Evolutionary conservation across 2,113 vertebrate genomes (phyloP), one percentile per base, ranked within the genome.

Genomic region (Apaloderma vittatum): DNA sequence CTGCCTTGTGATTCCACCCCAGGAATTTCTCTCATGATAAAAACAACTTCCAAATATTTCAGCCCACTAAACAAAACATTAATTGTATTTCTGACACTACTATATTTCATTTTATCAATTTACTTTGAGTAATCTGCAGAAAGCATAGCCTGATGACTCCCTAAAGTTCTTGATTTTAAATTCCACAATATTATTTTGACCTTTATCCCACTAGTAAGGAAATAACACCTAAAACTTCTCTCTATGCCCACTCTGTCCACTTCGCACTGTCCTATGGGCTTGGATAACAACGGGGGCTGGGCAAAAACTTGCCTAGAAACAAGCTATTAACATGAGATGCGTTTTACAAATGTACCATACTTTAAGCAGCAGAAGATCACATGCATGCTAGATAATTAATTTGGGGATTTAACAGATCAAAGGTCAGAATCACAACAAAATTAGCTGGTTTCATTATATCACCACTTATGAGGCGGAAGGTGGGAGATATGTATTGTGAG

Each of bases 381-480:
- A 1, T 74, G 92, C 55, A n/a, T 46, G 19, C 20, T 62, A 62
- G 52, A 88, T 84, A 96, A 93, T 84, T 95, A 80, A 93, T 89
- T 90, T 89, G 52, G 54, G 71, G 84, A 87, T 85, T 87, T 93
- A 75, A 76, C 43, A 85, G 93, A 89, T 91, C 78, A 94, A 93
- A 96, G 95, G 92, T 96, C 80, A 95, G 89, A 80, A 90, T 86
- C 58, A 96, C 94, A 97, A 94, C 72, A 88, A 92, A 95, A 97
- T 94, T 92, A 86, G 34, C 65, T 80, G 29, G 37, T 84, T 94
- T 92, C 92, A 77, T 90, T 85, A 45, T 59, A 75, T 74, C 26
- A 58, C 61, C 58, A 74, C 66, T 95, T 92, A 63, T 26, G 51
- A 94, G 81, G 73, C 82, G 90, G 76, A 87, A 96, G 81, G 89